These are phyloP conservation scores for Chromoteleia sp. DNA, from an alignment of 2,888 invertebrate species.

Conservation along the genomic window DNA sequence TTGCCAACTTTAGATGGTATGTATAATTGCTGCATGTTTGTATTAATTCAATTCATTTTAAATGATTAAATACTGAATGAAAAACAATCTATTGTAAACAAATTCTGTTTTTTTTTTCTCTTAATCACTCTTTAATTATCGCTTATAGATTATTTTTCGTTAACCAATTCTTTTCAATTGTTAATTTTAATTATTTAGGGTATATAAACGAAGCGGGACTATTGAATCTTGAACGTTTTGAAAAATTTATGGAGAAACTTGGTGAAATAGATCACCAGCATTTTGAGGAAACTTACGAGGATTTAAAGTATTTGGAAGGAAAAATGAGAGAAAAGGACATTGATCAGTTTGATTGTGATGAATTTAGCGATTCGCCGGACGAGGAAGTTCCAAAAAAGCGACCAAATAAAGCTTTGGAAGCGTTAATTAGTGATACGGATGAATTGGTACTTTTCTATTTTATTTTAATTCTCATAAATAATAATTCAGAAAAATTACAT, in stretches of 20 bases:
- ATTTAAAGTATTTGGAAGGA: constrained; percentile 92
- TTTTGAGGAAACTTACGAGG: constrained; percentile 91
- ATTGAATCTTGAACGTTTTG: constrained; percentile 93
- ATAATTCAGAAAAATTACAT: too few relatives aligned
- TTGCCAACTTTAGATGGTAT: constrained; percentile 94
- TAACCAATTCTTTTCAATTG: background rate
- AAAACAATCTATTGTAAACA: background rate
- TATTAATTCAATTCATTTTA: background rate
- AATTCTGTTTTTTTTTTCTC: background rate
- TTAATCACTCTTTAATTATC: too few relatives aligned
- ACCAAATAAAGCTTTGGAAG: constrained; percentile 86
- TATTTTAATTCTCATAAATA: too few relatives aligned
- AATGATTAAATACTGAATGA: background rate
- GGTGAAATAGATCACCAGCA: constrained; percentile 90
- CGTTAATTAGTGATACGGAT: constrained; percentile 88
- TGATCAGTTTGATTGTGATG: constrained; percentile 83
- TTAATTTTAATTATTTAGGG: constrained; percentile 86
- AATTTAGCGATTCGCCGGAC: constrained; percentile 80
- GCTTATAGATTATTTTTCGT: background rate
- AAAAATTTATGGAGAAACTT: constrained; percentile 92
- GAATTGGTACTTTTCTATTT: constrained; percentile 85
- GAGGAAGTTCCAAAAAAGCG: constrained; percentile 71
- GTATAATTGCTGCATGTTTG: constrained; percentile 17
- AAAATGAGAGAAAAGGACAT: constrained; percentile 90
- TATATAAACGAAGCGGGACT: constrained; percentile 97